Base-by-base conservation (phyloP, 2,797 vertebrate genomes). In the Anguilla megastoma region DNA sequence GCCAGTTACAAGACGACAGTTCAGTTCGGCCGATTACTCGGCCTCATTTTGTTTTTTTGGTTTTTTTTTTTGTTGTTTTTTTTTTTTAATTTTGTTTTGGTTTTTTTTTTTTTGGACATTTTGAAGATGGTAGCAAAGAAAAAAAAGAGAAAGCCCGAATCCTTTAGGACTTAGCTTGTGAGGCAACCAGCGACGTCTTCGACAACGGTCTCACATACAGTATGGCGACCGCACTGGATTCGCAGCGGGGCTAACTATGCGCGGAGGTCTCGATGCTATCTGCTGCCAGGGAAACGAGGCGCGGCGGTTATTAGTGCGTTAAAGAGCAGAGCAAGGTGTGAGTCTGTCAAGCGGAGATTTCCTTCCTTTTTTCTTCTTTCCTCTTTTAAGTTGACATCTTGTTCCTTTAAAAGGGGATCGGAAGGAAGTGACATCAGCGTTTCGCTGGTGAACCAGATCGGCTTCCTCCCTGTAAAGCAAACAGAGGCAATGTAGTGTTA, bases 401-500 rank as follows among this genome's bases (percentile, higher is more conserved):
- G 91, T 89, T 92, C 89, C 88, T 16, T 92, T 94, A 93, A 90
- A 89, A 91, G 71, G 90, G 82, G 92, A 90, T 83, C 56, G 90
- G 76, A 66, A 82, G 88, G 89, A 85, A 89, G 88, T 91, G 92
- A 90, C 92, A 93, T 99, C 97, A 99, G 95, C 98, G 98, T 95
- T 98, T 97, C 80, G 97, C 94, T 87, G 98, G 97, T 86, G 98
- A 99, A 89, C 98, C 96, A 41, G 98, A 97, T 92, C 98, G 97
- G 95, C 96, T 96, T 94, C 98, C 96, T 95, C 98, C 97, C 93
- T 95, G 89, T 41, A 36, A 89, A 95, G 30, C 93, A 86, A 92
- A 87, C 48, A 92, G 76, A 91, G 89, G 93, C 93, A 87, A 93
- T 83, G 90, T 33, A 41, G 79, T 50, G 45, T 82, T 82, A 82